These are phyloP conservation scores for Dolichomitus sp. DNA, from an alignment of 2,888 invertebrate species.

Conservation along the genomic window DNA sequence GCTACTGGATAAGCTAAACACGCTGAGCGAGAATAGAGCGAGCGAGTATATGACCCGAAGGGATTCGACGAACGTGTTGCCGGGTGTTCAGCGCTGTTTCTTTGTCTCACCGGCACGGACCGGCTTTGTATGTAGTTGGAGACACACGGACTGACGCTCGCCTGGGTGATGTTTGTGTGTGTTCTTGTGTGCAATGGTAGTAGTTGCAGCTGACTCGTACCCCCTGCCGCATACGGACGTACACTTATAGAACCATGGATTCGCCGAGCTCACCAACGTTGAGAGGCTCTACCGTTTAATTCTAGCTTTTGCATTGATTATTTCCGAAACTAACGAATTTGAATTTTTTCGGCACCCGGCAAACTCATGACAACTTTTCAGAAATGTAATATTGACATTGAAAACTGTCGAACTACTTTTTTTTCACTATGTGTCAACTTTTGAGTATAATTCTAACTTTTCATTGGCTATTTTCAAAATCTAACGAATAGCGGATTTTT, in stretches of 20 bases:
- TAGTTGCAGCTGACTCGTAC: conserved; percentile 43
- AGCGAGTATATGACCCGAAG: conserved; percentile 55
- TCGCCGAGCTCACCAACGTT: conserved; percentile 36
- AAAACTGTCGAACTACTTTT: no score
- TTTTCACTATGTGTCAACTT: no score
- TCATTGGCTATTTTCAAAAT: no score
- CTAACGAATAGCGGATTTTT: no score
- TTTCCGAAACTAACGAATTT: not conserved
- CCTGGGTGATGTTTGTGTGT: not conserved
- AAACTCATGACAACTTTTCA: not conserved
- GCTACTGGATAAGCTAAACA: conserved; percentile 24
- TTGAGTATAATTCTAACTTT: no score
- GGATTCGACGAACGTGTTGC: conserved; percentile 63
- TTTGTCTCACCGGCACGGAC: conserved; percentile 68
- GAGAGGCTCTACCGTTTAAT: conserved; percentile 22
- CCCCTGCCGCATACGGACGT: conserved; percentile 54
- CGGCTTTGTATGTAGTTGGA: conserved; percentile 32
- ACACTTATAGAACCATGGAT: conserved; percentile 48
- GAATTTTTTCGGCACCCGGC: not conserved
- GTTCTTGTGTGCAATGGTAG: not conserved
- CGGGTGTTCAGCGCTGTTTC: conserved; percentile 66
- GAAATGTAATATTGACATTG: no score
- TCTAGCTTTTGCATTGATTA: conserved; percentile 22
- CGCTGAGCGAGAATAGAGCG: conserved; percentile 23
- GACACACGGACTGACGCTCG: conserved; percentile 33